Evolutionary conservation across 2,113 vertebrate species (phyloP).

Genomic region (Colistium nudipinnis): DNA sequence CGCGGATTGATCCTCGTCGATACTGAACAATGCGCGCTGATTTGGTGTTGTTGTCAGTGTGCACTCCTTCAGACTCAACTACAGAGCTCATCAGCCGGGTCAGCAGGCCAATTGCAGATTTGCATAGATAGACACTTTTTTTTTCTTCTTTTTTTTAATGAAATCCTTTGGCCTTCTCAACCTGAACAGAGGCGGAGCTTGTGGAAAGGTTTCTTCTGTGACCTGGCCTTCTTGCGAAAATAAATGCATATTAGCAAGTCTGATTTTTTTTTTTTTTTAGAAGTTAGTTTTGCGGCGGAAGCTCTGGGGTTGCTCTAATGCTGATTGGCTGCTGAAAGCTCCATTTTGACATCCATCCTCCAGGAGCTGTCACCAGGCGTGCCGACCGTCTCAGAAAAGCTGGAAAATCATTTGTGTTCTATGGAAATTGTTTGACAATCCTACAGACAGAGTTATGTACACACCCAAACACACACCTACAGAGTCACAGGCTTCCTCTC

Average conservation of each 20-base stretch:
- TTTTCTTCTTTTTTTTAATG: too few relatives aligned
- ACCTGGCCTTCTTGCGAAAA: not conserved
- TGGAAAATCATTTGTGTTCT: slow-evolving; percentile 58
- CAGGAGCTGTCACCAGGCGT: slow-evolving; percentile 3
- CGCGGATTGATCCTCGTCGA: slow-evolving; percentile 63
- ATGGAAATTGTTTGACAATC: slow-evolving; percentile 57
- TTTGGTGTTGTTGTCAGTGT: slow-evolving; percentile 64
- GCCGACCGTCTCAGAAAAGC: slow-evolving; percentile 43
- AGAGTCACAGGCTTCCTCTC: not conserved
- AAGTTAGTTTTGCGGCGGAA: too few relatives aligned
- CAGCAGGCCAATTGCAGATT: slow-evolving; percentile 65
- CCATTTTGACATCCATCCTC: slow-evolving; percentile 29
- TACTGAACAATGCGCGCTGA: slow-evolving; percentile 72
- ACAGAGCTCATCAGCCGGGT: slow-evolving; percentile 68
- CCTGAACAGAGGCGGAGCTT: slow-evolving; percentile 2
- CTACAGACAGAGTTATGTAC: slow-evolving; percentile 37
- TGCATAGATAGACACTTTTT: slow-evolving; percentile 61
- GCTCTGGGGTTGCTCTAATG: too few relatives aligned
- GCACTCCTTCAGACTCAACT: slow-evolving; percentile 40
- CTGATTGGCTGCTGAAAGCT: slow-evolving; percentile 4
- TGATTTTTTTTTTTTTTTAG: not conserved
- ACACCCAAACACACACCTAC: slow-evolving; percentile 57
- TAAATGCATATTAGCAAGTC: not conserved
- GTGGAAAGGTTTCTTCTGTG: slow-evolving; percentile 1
- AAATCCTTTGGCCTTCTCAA: slow-evolving; percentile 48